phyloP scores from a whole-genome alignment of 2,888 invertebrate genomes.

The Drosophila niveifrons region DNA sequence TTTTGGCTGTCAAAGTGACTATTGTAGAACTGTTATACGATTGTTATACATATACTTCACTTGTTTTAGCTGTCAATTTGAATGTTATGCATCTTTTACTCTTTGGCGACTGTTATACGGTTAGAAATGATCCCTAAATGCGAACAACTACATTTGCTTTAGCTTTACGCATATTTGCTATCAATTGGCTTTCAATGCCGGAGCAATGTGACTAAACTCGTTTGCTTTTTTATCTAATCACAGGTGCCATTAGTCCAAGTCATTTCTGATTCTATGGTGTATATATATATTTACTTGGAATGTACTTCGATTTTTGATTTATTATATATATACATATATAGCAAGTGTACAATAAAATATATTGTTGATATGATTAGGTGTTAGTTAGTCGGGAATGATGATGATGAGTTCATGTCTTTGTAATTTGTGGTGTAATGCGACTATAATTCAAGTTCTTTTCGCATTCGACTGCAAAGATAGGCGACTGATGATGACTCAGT shows the following conservation, averaged over 20 bases:
- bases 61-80: too few relatives aligned
- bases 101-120: constrained; percentile 18
- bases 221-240: constrained; percentile 52
- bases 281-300: constrained; percentile 4
- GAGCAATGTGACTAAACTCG: constrained; percentile 25
- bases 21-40: too few relatives aligned
- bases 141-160: constrained; percentile 11
- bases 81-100: too few relatives aligned
- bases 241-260: constrained; percentile 31
- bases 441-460: constrained; percentile 35
- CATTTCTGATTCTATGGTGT: constrained; percentile 20
- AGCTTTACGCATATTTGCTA: constrained; percentile 19
- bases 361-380: constrained; percentile 48
- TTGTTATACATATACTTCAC: too few relatives aligned
- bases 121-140: constrained; percentile 4
- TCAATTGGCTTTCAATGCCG: constrained; percentile 7
- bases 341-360: constrained; percentile 7
- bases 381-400: constrained; percentile 14
- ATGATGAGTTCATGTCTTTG: constrained; percentile 44
- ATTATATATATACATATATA: too few relatives aligned
- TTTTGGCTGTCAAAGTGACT: too few relatives aligned
- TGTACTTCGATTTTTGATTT: constrained; percentile 36
- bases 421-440: constrained; percentile 44
- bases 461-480: constrained; percentile 28
- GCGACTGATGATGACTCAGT: constrained; percentile 39